These are phyloP conservation scores for Euleptes europaea DNA, from an alignment of 2,113 vertebrate species.

Conservation along the genomic window DNA sequence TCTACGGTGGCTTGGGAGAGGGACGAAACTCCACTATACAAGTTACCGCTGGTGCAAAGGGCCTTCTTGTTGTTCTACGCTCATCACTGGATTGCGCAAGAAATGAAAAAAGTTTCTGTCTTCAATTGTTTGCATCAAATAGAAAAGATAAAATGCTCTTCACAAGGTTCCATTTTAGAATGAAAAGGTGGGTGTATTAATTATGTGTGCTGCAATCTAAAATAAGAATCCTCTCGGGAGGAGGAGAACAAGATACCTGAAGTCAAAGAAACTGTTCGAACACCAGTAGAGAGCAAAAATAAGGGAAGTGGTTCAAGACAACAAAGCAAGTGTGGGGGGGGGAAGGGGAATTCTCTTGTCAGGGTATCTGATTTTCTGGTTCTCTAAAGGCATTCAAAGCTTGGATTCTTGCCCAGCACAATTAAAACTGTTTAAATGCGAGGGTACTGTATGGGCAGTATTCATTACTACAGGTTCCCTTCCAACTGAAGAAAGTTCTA, in stretches of 20 bases:
- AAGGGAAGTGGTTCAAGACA: conserved; percentile 8
- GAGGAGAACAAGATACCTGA: not conserved
- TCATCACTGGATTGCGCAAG: not conserved
- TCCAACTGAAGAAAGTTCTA: not conserved
- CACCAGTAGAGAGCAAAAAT: not conserved
- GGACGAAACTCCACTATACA: not conserved
- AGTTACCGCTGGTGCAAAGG: not conserved
- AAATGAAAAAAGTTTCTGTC: not conserved
- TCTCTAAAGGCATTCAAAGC: not conserved
- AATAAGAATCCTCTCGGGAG: not conserved
- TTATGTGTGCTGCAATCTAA: not conserved
- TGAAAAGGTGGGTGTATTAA: conserved; percentile 6
- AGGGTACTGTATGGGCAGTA: not conserved
- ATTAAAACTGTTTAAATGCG: conserved; percentile 11
- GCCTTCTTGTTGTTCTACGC: not conserved
- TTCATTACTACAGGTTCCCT: conserved; percentile 1
- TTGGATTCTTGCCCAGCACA: conserved; percentile 1
- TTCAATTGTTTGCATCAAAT: not conserved
- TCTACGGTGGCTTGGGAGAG: not conserved
- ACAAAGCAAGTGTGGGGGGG: not conserved
- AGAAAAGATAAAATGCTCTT: not conserved
- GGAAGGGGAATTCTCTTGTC: not conserved
- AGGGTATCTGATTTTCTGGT: not conserved
- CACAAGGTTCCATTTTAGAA: not conserved
- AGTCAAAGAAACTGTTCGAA: not conserved